A percentile compares a stretch with the other conserved stretches of the same genome.
Conservation (phyloP, 2,113 vertebrate genomes). For the Galemys pyrenaicus region DNA sequence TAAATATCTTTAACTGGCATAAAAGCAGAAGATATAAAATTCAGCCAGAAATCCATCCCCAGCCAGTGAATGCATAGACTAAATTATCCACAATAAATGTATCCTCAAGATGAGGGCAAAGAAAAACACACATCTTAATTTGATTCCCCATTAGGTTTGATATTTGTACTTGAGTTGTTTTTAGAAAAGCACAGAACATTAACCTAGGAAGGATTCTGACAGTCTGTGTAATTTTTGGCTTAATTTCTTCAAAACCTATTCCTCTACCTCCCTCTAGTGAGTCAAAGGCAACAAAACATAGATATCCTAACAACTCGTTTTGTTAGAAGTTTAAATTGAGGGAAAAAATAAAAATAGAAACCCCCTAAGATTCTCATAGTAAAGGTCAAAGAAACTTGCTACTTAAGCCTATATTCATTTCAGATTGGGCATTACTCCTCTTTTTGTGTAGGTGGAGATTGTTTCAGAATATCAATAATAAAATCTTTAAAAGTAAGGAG, state of each 20-base stretch:
- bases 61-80: neutral
- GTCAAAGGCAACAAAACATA: constrained; percentile 5
- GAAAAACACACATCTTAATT: constrained; percentile 26
- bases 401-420: neutral
- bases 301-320: neutral
- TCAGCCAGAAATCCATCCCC: neutral
- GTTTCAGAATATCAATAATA: neutral
- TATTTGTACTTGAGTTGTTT: constrained; percentile 12
- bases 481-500: neutral
- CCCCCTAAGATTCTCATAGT: neutral
- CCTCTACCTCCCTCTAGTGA: constrained; percentile 77
- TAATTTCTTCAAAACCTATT: constrained; percentile 64
- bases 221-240: neutral
- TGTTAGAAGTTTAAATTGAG: neutral
- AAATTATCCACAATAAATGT: neutral
- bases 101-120: neutral
- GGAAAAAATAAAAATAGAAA: neutral
- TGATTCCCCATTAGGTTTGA: constrained; percentile 26
- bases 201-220: neutral
- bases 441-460: neutral
- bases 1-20: constrained; percentile 22
- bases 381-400: neutral
- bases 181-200: neutral
- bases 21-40: neutral
- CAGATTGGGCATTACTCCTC: neutral